These are phyloP conservation scores for Dendronephthya gigantea DNA, from an alignment of 64 coral and sea anemone species.

Conservation along the genomic window DNA sequence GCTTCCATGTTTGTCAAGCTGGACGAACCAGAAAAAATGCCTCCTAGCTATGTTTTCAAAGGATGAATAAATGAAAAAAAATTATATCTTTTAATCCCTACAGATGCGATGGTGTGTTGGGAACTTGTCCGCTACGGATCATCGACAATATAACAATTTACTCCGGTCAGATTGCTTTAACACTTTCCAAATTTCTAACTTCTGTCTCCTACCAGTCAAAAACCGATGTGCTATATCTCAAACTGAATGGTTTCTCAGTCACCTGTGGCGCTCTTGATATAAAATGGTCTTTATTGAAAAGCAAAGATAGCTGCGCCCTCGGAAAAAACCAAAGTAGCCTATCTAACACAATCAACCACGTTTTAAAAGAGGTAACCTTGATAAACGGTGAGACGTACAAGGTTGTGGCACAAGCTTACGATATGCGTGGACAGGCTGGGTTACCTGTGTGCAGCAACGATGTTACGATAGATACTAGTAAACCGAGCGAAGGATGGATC, in stretches of 20 bases:
- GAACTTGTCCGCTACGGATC: slow-evolving; percentile 54
- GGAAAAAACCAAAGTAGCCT: background rate
- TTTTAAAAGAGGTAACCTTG: background rate
- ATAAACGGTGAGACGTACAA: slow-evolving; percentile 41
- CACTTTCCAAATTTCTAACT: slow-evolving; percentile 27
- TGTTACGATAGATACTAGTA: slow-evolving; percentile 68
- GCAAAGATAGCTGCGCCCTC: background rate
- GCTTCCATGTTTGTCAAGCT: too few species aligned
- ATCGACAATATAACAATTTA: slow-evolving; percentile 44
- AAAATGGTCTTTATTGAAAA: slow-evolving; percentile 58
- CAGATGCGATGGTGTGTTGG: slow-evolving; percentile 73
- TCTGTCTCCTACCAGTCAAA: slow-evolving; percentile 51
- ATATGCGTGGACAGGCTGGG: slow-evolving; percentile 21
- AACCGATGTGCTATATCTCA: slow-evolving; percentile 54
- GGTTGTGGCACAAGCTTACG: slow-evolving; percentile 16
- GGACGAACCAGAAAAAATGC: too few species aligned
- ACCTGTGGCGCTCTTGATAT: slow-evolving; percentile 54
- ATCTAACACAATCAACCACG: background rate
- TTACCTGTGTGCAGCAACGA: slow-evolving; percentile 50
- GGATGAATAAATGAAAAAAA: too few species aligned
- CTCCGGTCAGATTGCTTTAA: slow-evolving; percentile 46
- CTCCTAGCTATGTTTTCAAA: too few species aligned
- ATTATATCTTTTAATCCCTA: background rate
- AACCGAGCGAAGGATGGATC: slow-evolving; percentile 70
- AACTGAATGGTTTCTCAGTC: slow-evolving; percentile 44